These are phyloP conservation scores for Sprattus sprattus DNA, from an alignment of 2,113 vertebrate genomes.

Conservation along the genomic window DNA sequence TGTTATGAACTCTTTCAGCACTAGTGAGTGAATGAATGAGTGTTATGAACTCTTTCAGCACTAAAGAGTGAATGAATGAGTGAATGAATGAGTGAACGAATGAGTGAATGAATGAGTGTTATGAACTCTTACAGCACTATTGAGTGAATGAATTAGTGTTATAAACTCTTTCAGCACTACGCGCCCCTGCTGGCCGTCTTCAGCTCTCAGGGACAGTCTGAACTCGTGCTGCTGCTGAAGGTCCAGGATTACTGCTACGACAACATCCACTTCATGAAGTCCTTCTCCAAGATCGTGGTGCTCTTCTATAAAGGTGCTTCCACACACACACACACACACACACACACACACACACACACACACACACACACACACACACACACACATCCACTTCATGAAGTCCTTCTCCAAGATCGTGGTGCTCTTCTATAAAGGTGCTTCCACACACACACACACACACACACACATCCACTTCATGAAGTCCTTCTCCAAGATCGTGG, in stretches of 20 bases:
- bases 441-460: too few species aligned
- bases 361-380: too few species aligned
- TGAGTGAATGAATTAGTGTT: too few species aligned
- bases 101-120: too few species aligned
- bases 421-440: constrained; percentile 89
- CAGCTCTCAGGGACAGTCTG: constrained; percentile 89
- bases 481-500: constrained; percentile 93
- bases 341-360: too few species aligned
- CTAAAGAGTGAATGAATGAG: too few species aligned
- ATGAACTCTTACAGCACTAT: too few species aligned
- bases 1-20: too few species aligned
- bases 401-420: constrained; percentile 95
- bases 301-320: constrained; percentile 89
- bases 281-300: constrained; percentile 94
- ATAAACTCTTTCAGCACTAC: constrained; percentile 75
- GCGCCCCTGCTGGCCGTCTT: constrained; percentile 87
- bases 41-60: too few species aligned
- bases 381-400: constrained; percentile 96
- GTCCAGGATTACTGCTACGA: constrained; percentile 92
- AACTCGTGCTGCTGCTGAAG: constrained; percentile 85
- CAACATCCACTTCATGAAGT: constrained; percentile 95
- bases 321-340: too few species aligned
- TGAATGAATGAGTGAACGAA: too few species aligned
- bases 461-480: constrained; percentile 97
- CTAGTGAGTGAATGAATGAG: too few species aligned